Base-by-base conservation (phyloP, 2,113 vertebrate genomes). In the Protobothrops mucrosquamatus region DNA sequence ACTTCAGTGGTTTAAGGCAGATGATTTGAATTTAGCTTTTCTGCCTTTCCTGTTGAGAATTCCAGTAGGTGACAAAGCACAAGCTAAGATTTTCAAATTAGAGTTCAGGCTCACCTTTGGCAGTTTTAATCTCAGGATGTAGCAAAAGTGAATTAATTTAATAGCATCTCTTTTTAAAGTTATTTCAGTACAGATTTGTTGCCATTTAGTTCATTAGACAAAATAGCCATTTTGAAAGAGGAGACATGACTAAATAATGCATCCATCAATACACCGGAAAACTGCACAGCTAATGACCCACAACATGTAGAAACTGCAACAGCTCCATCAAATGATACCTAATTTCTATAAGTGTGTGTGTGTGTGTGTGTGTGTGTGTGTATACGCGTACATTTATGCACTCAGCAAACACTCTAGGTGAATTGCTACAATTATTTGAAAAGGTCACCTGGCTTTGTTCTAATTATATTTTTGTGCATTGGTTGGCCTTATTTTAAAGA, bases 371-470 rank as follows among this genome's bases (percentile, higher is more conserved):
- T 87, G 39, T 51, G 14, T 74, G 2, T 39, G 15, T n/a, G n/a
- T n/a, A n/a, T n/a, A 69, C 14, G 0, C 14, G 18, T 74, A 74
- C n/a, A 39, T 74, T 20, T 39, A 74, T 6, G 8, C 69, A 39
- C 91, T 96, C 96, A 94, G 86, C 86, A 92, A 86, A 87, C 94
- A 85, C 92, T 89, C 92, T 91, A 86, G 91, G 93, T 94, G 51
- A 91, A 96, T 94, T 89, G 93, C 85, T 94, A 87, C 59, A 96
- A 89, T 43, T 54, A 90, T 91, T 97, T 93, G 95, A 97, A 98
- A 97, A 89, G 96, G 96, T 97, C 96, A 97, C 90, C 92, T 61
- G 89, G 54, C 95, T 94, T 96, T 95, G 93, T 69, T 90, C 92
- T 88, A 95, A 74, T 85, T 91, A 95, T 93, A 48, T 92, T 94